A percentile compares a stretch with the other conserved stretches of the same genome.
Conservation (phyloP, 2,113 vertebrate species). For the Pleuronectes platessa region DNA sequence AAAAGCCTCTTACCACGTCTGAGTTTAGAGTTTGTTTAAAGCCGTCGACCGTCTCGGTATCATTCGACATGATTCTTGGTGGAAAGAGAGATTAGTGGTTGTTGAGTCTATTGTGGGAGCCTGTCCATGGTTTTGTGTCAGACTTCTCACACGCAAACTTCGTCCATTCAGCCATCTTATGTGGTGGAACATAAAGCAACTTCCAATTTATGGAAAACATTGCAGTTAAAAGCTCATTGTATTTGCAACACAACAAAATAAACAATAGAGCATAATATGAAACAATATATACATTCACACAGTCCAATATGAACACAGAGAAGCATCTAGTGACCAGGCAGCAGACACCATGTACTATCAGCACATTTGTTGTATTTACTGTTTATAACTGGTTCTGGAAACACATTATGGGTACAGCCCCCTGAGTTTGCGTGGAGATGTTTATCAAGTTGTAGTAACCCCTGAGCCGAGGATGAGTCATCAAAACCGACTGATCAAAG, state of each 20-base stretch:
- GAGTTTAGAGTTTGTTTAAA: too few species aligned
- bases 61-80: too few species aligned
- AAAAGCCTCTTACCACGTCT: too few species aligned
- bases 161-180: too few species aligned
- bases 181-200: too few species aligned
- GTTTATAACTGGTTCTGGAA: slow-evolving; percentile 32
- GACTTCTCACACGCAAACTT: too few species aligned
- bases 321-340: not conserved
- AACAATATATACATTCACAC: not conserved
- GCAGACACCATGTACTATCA: slow-evolving; percentile 11
- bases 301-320: slow-evolving; percentile 2
- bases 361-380: slow-evolving; percentile 22
- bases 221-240: not conserved
- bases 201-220: too few species aligned
- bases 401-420: slow-evolving; percentile 33
- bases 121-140: too few species aligned
- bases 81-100: too few species aligned
- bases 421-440: slow-evolving; percentile 35
- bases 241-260: not conserved
- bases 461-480: slow-evolving; percentile 50
- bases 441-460: slow-evolving; percentile 27
- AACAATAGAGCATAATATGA: not conserved
- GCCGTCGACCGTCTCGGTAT: too few species aligned
- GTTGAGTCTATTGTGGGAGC: too few species aligned
- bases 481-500: slow-evolving; percentile 61